phyloP scores from a whole-genome alignment of 1,140 invertebrate genomes.

The Amyelois transitella region DNA sequence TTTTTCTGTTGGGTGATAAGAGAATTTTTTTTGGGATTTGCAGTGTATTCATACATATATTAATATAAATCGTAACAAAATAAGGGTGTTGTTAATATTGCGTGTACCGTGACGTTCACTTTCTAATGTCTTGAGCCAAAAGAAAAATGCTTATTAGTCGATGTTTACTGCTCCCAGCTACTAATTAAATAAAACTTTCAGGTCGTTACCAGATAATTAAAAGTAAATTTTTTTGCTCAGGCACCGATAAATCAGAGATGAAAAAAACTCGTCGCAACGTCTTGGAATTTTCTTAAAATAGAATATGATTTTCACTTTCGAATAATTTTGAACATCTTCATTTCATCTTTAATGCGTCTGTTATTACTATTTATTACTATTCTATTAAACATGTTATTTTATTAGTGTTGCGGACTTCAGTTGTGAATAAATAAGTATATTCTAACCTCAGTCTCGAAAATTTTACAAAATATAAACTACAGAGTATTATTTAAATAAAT shows the following conservation, averaged over 20 bases:
- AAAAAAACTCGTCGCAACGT: constrained; percentile 17
- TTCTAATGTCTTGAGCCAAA: constrained; percentile 34
- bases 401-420: too few species aligned
- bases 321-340: too few species aligned
- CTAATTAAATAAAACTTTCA: constrained; percentile 56
- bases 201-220: constrained; percentile 53
- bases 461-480: too few species aligned
- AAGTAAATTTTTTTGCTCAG: constrained; percentile 28
- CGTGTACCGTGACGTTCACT: constrained; percentile 26
- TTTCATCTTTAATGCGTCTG: too few species aligned
- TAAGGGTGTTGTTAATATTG: constrained; percentile 4
- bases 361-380: too few species aligned
- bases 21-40: constrained; percentile 26
- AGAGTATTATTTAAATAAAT: too few species aligned
- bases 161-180: constrained; percentile 35
- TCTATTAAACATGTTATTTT: too few species aligned
- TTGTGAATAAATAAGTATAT: too few species aligned
- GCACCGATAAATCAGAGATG: constrained; percentile 46
- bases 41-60: constrained; percentile 11
- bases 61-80: neutral
- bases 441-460: too few species aligned
- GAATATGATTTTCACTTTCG: too few species aligned
- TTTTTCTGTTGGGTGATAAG: constrained; percentile 35
- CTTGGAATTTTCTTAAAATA: neutral
- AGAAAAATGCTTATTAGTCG: constrained; percentile 37